Evolutionary conservation across 2,113 vertebrate species (phyloP).

Genomic region (Gallinago paraguaiae): DNA sequence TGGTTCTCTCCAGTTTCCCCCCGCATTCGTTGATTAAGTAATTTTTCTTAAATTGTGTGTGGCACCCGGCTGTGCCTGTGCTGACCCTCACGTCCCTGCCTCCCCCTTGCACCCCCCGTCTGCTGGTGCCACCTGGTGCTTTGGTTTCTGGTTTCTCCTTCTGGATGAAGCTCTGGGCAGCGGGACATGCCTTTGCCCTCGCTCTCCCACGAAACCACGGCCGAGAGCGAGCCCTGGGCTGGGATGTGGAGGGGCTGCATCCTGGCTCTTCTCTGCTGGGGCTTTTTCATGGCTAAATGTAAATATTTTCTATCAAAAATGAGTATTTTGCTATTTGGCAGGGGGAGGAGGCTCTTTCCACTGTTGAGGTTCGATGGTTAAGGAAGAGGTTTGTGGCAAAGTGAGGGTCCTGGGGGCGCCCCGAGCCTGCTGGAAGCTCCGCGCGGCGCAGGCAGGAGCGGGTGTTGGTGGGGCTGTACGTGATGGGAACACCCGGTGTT

Average conservation of each 20-base stretch:
- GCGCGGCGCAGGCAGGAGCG: neutral
- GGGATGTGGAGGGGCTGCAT: no score
- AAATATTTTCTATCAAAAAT: neutral
- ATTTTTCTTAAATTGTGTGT: neutral
- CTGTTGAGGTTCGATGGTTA: neutral
- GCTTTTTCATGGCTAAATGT: neutral
- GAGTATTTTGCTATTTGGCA: neutral
- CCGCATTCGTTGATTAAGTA: neutral
- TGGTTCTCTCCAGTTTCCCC: neutral
- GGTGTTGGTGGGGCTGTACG: neutral
- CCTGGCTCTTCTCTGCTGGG: neutral
- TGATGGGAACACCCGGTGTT: neutral
- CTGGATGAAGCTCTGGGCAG: neutral
- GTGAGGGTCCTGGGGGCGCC: neutral
- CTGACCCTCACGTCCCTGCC: neutral
- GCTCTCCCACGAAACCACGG: neutral
- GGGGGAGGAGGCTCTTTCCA: neutral
- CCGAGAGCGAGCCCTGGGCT: neutral
- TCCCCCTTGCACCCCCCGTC: no score
- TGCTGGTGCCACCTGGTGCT: neutral
- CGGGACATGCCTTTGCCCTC: neutral
- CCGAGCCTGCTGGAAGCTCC: neutral
- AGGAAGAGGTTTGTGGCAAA: neutral
- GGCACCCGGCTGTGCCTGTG: fast-evolving
- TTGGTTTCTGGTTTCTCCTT: neutral